Evolutionary conservation across 2,888 invertebrate genomes (phyloP), one percentile per base, ranked within the genome.

Genomic region (Lasioglossum malachurum): DNA sequence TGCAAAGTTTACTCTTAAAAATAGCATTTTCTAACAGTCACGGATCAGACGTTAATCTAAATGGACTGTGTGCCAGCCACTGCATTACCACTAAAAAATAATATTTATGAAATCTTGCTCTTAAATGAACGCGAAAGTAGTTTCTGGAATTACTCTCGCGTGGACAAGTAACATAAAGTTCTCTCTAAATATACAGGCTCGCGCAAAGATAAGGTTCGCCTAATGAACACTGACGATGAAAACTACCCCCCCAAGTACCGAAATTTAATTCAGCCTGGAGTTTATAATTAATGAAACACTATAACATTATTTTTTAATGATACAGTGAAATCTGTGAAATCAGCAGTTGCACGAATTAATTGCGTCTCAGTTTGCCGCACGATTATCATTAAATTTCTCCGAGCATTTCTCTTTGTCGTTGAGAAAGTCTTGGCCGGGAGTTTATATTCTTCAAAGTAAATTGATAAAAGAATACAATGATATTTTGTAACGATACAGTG

Each of bases 111-210:
- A 38, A 69, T 35, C 35, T 38, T n/a, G n/a, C n/a, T 71, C 14
- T 14, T n/a, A 41, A 71, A 41, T 1, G 41, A 41, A 41, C 71
- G 14, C 14, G 41, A 71, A 41, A 71, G n/a, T 71, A 41, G 71
- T 71, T 41, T 71, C 71, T 38, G 2, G 71, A 71, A 71, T 71
- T 71, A 71, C 41, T 46, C 46, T 73, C 46, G 44, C 44, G 72
- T 73, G 38, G 72, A 71, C 44, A 41, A 27, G 71, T 41, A 41
- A 41, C 71, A 71, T 71, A 71, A 38, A 41, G 4, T 41, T 41
- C 14, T 41, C 23, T 41, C 38, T 23, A n/a, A 71, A 41, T 41
- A 71, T 71, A 71, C 8, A n/a, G 71, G 41, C 23, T 19, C 35
- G 35, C 19, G 38, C 31, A 64, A 7, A 69, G 67, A 69, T 69